Conservation (phyloP, 1,140 invertebrate genomes). For the Habropoda laboriosa region DNA sequence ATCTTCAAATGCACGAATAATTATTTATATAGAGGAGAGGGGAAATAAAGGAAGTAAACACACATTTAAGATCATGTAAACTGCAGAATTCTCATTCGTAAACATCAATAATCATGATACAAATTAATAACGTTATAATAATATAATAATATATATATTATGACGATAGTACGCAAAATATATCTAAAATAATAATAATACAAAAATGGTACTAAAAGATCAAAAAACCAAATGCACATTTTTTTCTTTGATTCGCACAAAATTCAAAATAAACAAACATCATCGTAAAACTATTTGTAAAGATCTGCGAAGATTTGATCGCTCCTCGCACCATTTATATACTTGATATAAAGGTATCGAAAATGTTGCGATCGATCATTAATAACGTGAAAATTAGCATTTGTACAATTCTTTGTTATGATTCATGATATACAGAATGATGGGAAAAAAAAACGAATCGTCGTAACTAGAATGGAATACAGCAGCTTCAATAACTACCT, state of each 20-base stretch:
- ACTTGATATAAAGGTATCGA: background rate
- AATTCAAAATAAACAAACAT: constrained; percentile 38
- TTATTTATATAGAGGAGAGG: background rate
- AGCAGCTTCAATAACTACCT: background rate
- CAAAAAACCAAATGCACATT: constrained; percentile 19
- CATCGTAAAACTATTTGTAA: background rate
- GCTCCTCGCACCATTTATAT: background rate
- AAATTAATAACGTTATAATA: constrained; percentile 32
- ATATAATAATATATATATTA: constrained; percentile 41
- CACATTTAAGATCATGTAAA: background rate
- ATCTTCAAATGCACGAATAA: no score
- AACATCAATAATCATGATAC: constrained; percentile 55
- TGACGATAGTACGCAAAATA: constrained; percentile 17
- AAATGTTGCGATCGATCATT: background rate
- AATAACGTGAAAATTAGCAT: constrained; percentile 47
- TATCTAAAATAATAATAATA: constrained; percentile 43
- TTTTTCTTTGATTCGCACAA: background rate
- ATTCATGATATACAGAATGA: background rate
- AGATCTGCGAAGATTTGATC: background rate
- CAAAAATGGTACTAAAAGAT: background rate
- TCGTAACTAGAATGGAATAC: background rate
- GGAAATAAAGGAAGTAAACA: background rate
- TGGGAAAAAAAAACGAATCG: background rate
- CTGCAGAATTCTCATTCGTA: constrained; percentile 26
- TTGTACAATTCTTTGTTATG: constrained; percentile 58